Base-by-base conservation (phyloP, 37 sponge, comb jelly and placozoan genomes). In the Halichondria panicea region DNA sequence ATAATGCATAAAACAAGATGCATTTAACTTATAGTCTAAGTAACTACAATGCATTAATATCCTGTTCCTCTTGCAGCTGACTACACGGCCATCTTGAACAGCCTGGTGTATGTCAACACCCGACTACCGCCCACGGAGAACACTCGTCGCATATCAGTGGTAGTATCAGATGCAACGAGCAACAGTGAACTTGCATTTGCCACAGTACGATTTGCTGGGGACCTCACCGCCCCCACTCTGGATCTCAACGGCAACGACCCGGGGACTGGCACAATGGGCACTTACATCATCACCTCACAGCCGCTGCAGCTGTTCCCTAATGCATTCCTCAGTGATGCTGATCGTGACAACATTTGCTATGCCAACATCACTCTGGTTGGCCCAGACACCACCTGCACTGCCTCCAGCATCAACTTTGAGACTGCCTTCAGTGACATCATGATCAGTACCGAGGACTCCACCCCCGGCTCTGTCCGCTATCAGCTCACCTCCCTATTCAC, bases 361-460 rank as follows among this genome's bases (percentile, higher is more conserved):
- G 27, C 56, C 5, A 61, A 61, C 32, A 18, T 88, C 31, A 53
- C 64, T 12, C 28, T 77, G 44, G 31, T 48, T 34, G 79, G 73
- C 1, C 48, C 66, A 4, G 43, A 43, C 32, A 19, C 68, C 33
- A 79, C 79, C 13, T 86, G 86, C 31, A 32, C 27, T 41, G 7
- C 68, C 0, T 25, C 59, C 0, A 54, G 55, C 67, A 41, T 86
- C 15, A 42, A 28, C 30, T 78, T 86, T 73, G 41, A 25, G 0
- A 43, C 24, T 63, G 75, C 77, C 6, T 81, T 74, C 30, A 19
- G 56, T 76, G 88, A 88, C 71, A 77, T 88, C 25, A 62, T 24
- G 25, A 2, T 81, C 22, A 39, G 18, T 36, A 6, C 43, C 3
- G 56, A 25, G 34, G 41, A 30, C n/a, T 41, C 35, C 3, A 13